phyloP scores from a whole-genome alignment of 2,113 vertebrate genomes.

The Geothlypis trichas region DNA sequence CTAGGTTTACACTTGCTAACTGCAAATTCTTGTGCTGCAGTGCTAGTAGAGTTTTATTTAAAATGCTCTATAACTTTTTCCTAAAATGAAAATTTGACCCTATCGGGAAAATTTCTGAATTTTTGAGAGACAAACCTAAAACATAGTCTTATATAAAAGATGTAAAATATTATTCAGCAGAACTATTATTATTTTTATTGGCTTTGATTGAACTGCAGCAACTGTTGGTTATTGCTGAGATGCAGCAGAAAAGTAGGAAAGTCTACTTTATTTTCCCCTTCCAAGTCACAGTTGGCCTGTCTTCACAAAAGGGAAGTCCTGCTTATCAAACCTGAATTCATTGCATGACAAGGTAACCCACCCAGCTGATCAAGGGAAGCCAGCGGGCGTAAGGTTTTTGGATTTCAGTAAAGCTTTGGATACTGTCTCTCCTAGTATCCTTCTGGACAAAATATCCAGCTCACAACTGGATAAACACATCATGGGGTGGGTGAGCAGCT shows the following conservation, averaged over 20 bases:
- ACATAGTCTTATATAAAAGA: background rate
- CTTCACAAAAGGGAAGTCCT: background rate
- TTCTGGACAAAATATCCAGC: background rate
- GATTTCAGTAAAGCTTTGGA: background rate
- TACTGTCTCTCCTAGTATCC: background rate
- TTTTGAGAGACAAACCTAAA: background rate
- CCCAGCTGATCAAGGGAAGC: background rate
- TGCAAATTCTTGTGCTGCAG: background rate
- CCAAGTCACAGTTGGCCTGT: background rate
- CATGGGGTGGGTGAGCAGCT: background rate
- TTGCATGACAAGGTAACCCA: background rate
- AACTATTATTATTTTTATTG: background rate
- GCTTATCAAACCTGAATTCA: background rate
- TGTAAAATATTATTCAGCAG: background rate
- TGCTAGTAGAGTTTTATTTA: background rate
- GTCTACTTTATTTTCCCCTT: background rate
- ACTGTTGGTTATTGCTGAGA: background rate
- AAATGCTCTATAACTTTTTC: background rate
- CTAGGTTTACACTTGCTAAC: background rate
- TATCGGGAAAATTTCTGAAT: background rate
- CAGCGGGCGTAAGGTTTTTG: accelerated
- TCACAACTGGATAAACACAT: background rate
- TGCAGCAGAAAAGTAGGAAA: background rate
- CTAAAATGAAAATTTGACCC: background rate
- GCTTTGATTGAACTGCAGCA: background rate